Evolutionary conservation across 1,140 invertebrate genomes (phyloP), one percentile per base, ranked within the genome.

Genomic region (Drosophila subpulchrella): DNA sequence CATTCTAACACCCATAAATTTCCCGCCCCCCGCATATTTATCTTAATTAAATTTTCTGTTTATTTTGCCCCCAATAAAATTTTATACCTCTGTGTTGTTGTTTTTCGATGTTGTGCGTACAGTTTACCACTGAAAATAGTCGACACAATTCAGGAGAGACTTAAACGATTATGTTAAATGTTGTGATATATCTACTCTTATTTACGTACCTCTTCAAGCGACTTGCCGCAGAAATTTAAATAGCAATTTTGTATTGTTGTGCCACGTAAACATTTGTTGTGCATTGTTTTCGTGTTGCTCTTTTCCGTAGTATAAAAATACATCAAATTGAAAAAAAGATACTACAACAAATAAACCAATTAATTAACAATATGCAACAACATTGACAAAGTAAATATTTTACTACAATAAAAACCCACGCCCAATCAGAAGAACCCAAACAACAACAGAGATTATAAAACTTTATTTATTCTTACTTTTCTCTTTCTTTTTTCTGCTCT

Each of bases 51-150:
- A 2, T 57, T 59, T 53, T 57, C 32, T 58, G 11, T 68, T 75
- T 71, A 20, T 81, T 63, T 42, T 53, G 5, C 17, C 24, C 24
- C 44, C 47, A 44, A 85, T 85, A 81, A 85, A 78, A 30, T 78
- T 85, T 86, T 79, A 88, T 83, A 80, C 88, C 70, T 89, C 84
- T 72, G 61, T 89, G 84, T 89, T 89, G 84, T 89, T 89, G 83
- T 84, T 89, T 42, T 41, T 88, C 70, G 77, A 81, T 89, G 85
- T 89, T 81, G 84, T 89, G 61, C 82, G 78, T 80, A 88, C 78
- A 73, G 38, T 63, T 65, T 51, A 60, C 36, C 48, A 58, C 60
- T 62, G 60, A 54, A 78, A 59, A 71, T 55, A 66, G 24, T 66
- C 24, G 57, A 55, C 34, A 75, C 59, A 55, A 38, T 30, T 50